Conservation (phyloP, 2,113 vertebrate species). For the Oostethus manadensis region DNA sequence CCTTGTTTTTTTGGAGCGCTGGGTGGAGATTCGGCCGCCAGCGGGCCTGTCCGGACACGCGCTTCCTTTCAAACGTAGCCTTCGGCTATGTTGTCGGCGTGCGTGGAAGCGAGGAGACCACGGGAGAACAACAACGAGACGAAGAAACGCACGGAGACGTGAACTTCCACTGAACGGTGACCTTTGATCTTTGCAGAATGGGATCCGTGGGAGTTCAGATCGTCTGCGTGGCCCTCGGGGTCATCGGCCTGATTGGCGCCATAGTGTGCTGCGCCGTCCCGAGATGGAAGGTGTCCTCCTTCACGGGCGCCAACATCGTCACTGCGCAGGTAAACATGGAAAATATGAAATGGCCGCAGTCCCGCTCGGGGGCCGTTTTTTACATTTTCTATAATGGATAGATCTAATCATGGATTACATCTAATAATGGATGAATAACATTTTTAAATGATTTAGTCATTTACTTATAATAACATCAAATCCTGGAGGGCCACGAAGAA, state of each 20-base stretch:
- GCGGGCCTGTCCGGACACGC: conserved; percentile 51
- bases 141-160: not conserved
- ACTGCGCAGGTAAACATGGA: conserved; percentile 66
- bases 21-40: not conserved
- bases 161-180: not conserved
- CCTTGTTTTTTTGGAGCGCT: conserved; percentile 2
- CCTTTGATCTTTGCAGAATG: conserved; percentile 58
- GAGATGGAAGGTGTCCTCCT: conserved; percentile 69
- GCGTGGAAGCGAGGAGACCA: not conserved
- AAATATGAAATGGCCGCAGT: no score
- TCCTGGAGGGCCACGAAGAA: no score
- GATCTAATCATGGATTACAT: no score
- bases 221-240: conserved; percentile 59
- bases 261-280: conserved; percentile 68
- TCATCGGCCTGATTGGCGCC: conserved; percentile 67
- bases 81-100: conserved; percentile 19
- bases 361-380: no score
- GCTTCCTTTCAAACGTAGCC: conserved; percentile 32
- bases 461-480: no score
- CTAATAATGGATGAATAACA: no score
- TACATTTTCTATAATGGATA: no score
- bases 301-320: conserved; percentile 67
- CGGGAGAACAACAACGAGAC: not conserved
- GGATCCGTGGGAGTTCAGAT: conserved; percentile 66
- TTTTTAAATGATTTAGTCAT: no score